These are phyloP conservation scores for Scaptomyza parva DNA, from an alignment of 2,888 invertebrate species.

Conservation along the genomic window DNA sequence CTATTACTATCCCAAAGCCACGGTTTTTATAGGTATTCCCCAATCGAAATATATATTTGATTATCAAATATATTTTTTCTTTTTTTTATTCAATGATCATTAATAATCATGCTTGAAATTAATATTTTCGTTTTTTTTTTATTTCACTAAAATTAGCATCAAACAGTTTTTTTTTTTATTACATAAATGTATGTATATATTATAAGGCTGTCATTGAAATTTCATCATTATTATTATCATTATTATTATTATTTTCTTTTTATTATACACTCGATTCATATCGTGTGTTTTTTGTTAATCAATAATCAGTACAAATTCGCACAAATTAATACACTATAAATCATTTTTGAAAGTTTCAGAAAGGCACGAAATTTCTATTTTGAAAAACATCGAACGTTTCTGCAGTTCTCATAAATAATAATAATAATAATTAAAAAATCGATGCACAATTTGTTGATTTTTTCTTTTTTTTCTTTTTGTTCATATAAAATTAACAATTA, in stretches of 20 bases:
- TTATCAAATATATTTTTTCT: too few species aligned
- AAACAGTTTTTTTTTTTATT: constrained; percentile 52
- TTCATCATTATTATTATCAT: constrained; percentile 7
- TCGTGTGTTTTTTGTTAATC: constrained; percentile 69
- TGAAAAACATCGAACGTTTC: constrained; percentile 8
- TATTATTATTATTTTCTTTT: constrained; percentile 15
- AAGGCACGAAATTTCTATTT: constrained; percentile 25
- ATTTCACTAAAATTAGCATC: constrained; percentile 73
- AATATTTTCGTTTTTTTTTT: constrained; percentile 29
- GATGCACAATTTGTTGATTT: constrained; percentile 21
- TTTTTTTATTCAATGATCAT: too few species aligned
- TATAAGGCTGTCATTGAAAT: too few species aligned
- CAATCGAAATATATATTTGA: too few species aligned
- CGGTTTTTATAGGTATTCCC: too few species aligned
- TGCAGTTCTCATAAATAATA: constrained; percentile 31
- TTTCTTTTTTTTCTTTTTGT: constrained; percentile 6
- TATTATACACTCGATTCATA: constrained; percentile 35
- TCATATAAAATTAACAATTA: constrained; percentile 63
- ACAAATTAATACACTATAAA: constrained; percentile 56
- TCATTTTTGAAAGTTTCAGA: constrained; percentile 36
- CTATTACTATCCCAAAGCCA: too few species aligned
- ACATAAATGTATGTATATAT: constrained; percentile 12
- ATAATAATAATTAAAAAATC: constrained; percentile 16
- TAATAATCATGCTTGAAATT: neutral
- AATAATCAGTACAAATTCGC: constrained; percentile 82